Evolutionary conservation across 2,797 vertebrate species (phyloP), one percentile per base, ranked within the genome.

Genomic region (Sarcoramphus papa): DNA sequence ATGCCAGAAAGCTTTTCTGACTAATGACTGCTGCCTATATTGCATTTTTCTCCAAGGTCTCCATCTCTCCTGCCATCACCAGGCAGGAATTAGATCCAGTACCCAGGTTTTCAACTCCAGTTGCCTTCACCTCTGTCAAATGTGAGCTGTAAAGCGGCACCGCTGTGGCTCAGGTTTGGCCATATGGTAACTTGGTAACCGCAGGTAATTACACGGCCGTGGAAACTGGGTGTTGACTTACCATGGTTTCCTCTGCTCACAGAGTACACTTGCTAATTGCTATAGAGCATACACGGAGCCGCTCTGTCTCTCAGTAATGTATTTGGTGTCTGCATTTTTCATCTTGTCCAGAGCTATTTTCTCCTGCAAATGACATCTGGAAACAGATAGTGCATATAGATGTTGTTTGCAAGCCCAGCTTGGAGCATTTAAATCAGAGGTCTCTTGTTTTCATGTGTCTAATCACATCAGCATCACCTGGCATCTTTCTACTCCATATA

Each of bases 141-240:
- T 0, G 2, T 15, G 63, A 85, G 40, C 23, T 43, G 30, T 9
- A 17, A 64, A 43, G 56, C 1, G 0, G 48, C 73, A 43, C 20
- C 1, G 3, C 28, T 0, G 0, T 11, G 54, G 37, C 31, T 83
- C 0, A 2, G n/a, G 35, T 64, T 75, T 76, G 48, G 31, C 30
- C 21, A 3, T 3, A 2, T 0, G 0, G 75, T 67, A 67, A 62
- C 47, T 64, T 0, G 0, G 43, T 50, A 78, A 45, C 27, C 53
- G 31, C 21, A 35, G 41, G 24, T 47, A 41, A 41, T 60, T 40
- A 59, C 20, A 11, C 0, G 1, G 28, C 1, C 2, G 8, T 37
- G 56, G 77, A 59, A 80, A 43, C 2, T 28, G 31, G 12, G 15
- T 48, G 21, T 28, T 62, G 40, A 19, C 14, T 50, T 50, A 5